Conservation (phyloP, 2,113 vertebrate species). For the Prunella fulvescens region DNA sequence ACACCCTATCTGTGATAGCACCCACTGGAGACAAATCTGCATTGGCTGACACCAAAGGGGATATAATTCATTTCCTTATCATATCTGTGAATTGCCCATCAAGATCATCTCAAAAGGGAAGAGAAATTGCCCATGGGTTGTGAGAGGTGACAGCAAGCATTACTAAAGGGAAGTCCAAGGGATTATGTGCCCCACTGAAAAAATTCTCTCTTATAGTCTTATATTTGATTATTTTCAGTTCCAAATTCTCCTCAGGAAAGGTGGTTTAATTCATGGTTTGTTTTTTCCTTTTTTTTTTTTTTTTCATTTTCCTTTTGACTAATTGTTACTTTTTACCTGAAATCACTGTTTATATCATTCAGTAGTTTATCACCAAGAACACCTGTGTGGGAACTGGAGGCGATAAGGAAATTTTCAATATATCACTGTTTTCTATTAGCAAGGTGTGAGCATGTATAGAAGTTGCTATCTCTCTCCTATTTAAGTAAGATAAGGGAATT, state of each 20-base stretch:
- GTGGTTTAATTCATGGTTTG: not conserved
- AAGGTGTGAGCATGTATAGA: conserved; percentile 58
- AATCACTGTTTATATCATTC: conserved; percentile 68
- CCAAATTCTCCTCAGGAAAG: not conserved
- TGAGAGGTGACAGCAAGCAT: not conserved
- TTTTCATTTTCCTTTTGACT: not conserved
- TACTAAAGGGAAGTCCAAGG: not conserved
- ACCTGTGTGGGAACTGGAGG: conserved; percentile 56
- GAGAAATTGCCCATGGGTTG: not conserved
- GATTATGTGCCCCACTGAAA: not conserved
- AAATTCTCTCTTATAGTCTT: not conserved
- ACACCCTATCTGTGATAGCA: not conserved
- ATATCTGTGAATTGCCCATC: not conserved
- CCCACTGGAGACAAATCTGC: not conserved
- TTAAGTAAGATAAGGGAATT: conserved; percentile 75
- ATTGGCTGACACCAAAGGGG: not conserved
- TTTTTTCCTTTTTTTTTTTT: not conserved
- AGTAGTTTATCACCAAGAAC: conserved; percentile 68
- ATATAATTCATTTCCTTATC: not conserved
- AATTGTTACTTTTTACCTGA: conserved; percentile 33
- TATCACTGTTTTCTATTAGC: conserved; percentile 53
- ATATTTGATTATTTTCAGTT: not conserved
- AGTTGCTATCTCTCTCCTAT: conserved; percentile 54
- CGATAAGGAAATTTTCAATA: conserved; percentile 23
- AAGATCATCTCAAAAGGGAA: not conserved